Evolutionary conservation across 2,888 invertebrate genomes (phyloP).

Genomic region (Scaptomyza flava): DNA sequence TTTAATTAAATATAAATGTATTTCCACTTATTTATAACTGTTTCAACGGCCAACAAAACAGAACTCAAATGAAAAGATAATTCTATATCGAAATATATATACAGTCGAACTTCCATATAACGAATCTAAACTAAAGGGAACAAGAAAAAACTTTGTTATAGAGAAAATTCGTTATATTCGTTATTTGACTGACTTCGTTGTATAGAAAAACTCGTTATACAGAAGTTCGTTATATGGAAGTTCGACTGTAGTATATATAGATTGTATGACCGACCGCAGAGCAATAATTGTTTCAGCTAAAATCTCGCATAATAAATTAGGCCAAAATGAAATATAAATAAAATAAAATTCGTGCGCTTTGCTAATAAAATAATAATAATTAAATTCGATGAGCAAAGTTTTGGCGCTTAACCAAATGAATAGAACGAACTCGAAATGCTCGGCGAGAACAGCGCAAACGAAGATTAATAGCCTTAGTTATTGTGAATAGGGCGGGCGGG

Average conservation of each 20-base stretch:
- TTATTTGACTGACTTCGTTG: too few relatives aligned
- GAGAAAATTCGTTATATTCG: too few relatives aligned
- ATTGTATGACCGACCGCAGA: not conserved
- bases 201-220: too few relatives aligned
- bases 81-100: constrained; percentile 13
- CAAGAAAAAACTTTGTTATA: too few relatives aligned
- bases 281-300: constrained; percentile 46
- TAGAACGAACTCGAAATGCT: constrained; percentile 46
- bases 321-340: constrained; percentile 63
- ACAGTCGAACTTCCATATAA: too few relatives aligned
- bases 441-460: constrained; percentile 5
- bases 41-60: constrained; percentile 18
- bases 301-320: constrained; percentile 57
- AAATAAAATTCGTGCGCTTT: constrained; percentile 46
- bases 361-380: constrained; percentile 54
- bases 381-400: not conserved
- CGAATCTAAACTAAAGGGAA: too few relatives aligned
- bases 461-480: constrained; percentile 62
- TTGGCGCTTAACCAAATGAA: constrained; percentile 42
- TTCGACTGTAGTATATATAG: too few relatives aligned
- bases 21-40: constrained; percentile 57
- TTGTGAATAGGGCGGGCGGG: constrained; percentile 46
- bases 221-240: too few relatives aligned
- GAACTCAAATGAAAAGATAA: constrained; percentile 43
- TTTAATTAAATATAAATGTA: constrained; percentile 76